phyloP scores from a whole-genome alignment of 2,888 invertebrate species.

The Tiliacea aurago region DNA sequence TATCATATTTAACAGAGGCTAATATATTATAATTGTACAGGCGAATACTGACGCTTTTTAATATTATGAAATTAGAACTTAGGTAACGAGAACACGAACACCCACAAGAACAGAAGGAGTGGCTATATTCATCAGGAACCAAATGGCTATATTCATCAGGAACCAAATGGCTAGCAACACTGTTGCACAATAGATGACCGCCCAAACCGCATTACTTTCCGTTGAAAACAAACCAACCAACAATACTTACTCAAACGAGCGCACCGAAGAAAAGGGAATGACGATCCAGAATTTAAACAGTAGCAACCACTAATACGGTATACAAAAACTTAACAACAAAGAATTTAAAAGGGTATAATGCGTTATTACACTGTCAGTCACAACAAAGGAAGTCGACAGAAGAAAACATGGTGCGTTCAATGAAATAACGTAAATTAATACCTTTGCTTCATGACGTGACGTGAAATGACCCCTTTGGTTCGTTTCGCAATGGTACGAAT shows the following conservation, averaged over 20 bases:
- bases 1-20: neutral
- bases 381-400: conserved; percentile 58
- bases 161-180: conserved; percentile 13
- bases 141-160: neutral
- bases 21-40: neutral
- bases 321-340: conserved; percentile 58
- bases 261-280: conserved; percentile 45
- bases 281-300: conserved; percentile 52
- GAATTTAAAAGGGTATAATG: conserved; percentile 55
- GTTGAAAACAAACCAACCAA: conserved; percentile 23
- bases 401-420: conserved; percentile 56
- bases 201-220: conserved; percentile 34
- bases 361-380: conserved; percentile 59
- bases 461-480: conserved; percentile 69
- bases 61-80: neutral
- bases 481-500: conserved; percentile 54
- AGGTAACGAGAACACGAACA: neutral
- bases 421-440: conserved; percentile 75
- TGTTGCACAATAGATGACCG: conserved; percentile 21
- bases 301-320: conserved; percentile 50
- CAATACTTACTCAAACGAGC: conserved; percentile 42
- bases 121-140: neutral
- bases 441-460: conserved; percentile 67
- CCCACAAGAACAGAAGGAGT: neutral
- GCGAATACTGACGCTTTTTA: neutral